Conservation (phyloP, 2,113 vertebrate genomes). For the Junco hyemalis region DNA sequence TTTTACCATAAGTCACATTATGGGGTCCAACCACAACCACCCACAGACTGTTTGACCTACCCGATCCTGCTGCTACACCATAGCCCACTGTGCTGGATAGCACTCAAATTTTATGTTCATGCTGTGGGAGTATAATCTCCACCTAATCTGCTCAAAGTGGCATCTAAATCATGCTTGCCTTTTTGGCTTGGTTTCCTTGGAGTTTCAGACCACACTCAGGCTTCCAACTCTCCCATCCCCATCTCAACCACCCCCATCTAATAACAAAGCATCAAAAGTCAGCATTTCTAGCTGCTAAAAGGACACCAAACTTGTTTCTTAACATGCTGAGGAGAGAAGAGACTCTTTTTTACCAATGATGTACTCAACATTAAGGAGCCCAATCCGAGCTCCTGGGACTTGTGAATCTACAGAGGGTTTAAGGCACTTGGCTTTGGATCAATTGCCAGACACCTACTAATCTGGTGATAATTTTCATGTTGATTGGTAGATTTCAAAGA, state of each 20-base stretch:
- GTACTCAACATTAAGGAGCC: not conserved
- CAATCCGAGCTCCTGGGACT: not conserved
- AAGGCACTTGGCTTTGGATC: not conserved
- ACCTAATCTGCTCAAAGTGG: not conserved
- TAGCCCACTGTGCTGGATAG: not conserved
- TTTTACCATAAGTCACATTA: not conserved
- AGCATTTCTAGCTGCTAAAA: not conserved
- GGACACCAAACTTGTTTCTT: not conserved
- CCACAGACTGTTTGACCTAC: not conserved
- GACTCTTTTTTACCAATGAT: not conserved
- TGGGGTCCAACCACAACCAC: not conserved
- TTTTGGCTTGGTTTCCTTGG: not conserved
- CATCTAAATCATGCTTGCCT: not conserved
- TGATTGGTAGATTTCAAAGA: not conserved
- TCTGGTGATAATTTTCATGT: accelerated
- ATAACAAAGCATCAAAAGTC: not conserved
- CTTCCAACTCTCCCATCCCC: not conserved
- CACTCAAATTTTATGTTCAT: not conserved
- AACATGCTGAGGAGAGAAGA: not conserved
- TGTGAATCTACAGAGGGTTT: not conserved
- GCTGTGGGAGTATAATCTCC: not conserved
- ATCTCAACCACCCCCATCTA: not conserved
- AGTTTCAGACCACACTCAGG: not conserved
- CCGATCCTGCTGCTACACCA: not conserved
- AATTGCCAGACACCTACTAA: not conserved